Conservation (phyloP, 2,888 invertebrate species). For the Osmoderma eremita region DNA sequence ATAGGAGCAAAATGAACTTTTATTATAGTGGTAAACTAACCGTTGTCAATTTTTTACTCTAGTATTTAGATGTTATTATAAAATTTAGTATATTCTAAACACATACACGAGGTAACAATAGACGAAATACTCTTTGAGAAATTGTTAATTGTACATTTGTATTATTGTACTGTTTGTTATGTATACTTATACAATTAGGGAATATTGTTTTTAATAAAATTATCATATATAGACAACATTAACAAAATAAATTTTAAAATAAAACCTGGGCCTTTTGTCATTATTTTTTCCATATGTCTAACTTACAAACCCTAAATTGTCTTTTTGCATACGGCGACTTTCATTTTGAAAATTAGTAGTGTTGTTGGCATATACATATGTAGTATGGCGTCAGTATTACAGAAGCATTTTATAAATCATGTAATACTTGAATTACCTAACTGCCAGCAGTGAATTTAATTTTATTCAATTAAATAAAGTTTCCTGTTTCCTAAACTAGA, state of each 20-base stretch:
- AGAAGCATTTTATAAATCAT: too few species aligned
- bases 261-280: neutral
- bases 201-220: constrained; percentile 23
- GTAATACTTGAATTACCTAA: too few species aligned
- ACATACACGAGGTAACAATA: constrained; percentile 22
- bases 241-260: constrained; percentile 33
- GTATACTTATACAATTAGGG: constrained; percentile 28
- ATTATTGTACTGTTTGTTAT: constrained; percentile 41
- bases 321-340: too few species aligned
- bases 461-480: too few species aligned
- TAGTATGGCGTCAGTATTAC: too few species aligned
- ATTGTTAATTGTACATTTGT: constrained; percentile 42
- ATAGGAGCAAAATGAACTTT: constrained; percentile 7
- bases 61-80: constrained; percentile 23
- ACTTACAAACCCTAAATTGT: too few species aligned
- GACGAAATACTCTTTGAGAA: constrained; percentile 22
- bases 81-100: constrained; percentile 19
- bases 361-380: too few species aligned
- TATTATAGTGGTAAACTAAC: constrained; percentile 21
- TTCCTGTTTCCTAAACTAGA: too few species aligned
- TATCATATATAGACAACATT: constrained; percentile 29
- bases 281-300: neutral
- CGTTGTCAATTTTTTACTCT: constrained; percentile 35
- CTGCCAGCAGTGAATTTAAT: too few species aligned
- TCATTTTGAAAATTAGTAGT: too few species aligned